A percentile compares a stretch with the other conserved stretches of the same genome.
Evolutionary conservation across 2,797 vertebrate genomes (phyloP).

Genomic region (Bradypodion pumilum): DNA sequence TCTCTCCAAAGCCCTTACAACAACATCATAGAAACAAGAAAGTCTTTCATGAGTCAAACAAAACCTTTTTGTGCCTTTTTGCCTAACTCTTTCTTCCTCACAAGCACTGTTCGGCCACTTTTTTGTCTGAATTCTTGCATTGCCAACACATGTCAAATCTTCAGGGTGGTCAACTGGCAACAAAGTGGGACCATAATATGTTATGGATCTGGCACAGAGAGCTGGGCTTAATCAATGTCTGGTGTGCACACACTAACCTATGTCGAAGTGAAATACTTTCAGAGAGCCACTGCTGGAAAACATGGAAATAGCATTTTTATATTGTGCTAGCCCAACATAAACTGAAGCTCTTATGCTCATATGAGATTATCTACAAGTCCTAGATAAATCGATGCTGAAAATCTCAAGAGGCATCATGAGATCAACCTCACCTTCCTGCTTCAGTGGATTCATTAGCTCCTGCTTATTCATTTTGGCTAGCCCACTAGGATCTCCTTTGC

Average conservation of each 20-base stretch:
- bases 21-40: constrained; percentile 22
- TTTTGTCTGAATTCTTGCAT: constrained; percentile 34
- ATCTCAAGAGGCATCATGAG: constrained; percentile 50
- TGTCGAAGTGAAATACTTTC: constrained; percentile 56
- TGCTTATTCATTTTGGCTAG: constrained; percentile 18
- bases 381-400: constrained; percentile 19
- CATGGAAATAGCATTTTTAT: constrained; percentile 65
- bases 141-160: constrained; percentile 40
- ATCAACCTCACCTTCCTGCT: constrained; percentile 59
- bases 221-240: constrained; percentile 54
- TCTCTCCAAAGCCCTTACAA: background rate
- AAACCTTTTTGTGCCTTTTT: constrained; percentile 41
- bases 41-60: constrained; percentile 39
- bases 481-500: constrained; percentile 36
- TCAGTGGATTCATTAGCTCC: constrained; percentile 53
- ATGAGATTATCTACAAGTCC: constrained; percentile 52
- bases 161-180: constrained; percentile 58
- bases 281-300: constrained; percentile 65
- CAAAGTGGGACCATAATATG: constrained; percentile 17
- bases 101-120: constrained; percentile 36
- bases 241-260: constrained; percentile 51
- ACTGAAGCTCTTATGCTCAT: constrained; percentile 58
- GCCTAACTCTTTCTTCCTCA: accelerated
- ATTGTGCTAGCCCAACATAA: constrained; percentile 45
- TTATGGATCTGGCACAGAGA: constrained; percentile 49